phyloP scores from a whole-genome alignment of 2,797 vertebrate genomes.

The Xenentodon cancila region DNA sequence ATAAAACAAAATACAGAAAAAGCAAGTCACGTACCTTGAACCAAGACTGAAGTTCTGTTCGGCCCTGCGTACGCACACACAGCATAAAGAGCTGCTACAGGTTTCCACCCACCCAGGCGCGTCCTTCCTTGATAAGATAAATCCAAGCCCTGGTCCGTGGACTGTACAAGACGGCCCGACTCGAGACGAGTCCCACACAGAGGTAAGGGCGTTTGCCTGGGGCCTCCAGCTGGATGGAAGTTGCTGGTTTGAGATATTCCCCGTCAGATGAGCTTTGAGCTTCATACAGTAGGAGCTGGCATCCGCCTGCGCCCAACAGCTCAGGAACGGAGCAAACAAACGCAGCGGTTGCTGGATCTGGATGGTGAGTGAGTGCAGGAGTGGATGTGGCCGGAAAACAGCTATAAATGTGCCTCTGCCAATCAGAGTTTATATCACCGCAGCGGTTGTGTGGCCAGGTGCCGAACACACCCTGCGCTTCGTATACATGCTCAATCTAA shows the following conservation, averaged over 20 bases:
- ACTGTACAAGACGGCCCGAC: slow-evolving; percentile 3
- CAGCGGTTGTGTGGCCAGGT: slow-evolving; percentile 13
- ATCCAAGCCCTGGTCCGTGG: slow-evolving; percentile 5
- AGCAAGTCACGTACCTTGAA: slow-evolving; percentile 59
- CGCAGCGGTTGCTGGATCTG: slow-evolving; percentile 79
- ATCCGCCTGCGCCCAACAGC: slow-evolving; percentile 18
- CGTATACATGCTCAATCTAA: slow-evolving; percentile 14
- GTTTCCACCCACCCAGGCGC: neutral
- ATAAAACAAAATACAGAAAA: slow-evolving; percentile 10
- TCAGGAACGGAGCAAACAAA: slow-evolving; percentile 68
- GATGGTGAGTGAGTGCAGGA: slow-evolving; percentile 27
- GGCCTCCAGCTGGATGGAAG: slow-evolving; percentile 23
- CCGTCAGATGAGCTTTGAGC: slow-evolving; percentile 34
- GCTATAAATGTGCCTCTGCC: slow-evolving; percentile 48
- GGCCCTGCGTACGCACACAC: slow-evolving; percentile 11
- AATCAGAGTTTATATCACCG: slow-evolving; percentile 37
- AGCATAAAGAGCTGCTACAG: neutral
- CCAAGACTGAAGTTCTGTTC: slow-evolving; percentile 26
- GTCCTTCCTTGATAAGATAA: slow-evolving; percentile 31
- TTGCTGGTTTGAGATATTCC: slow-evolving; percentile 21
- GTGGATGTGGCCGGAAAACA: slow-evolving; percentile 53
- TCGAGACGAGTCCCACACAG: neutral
- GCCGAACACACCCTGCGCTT: slow-evolving; percentile 30
- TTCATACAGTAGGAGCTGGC: slow-evolving; percentile 45
- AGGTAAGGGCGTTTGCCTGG: neutral